phyloP scores from a whole-genome alignment of 2,113 vertebrate genomes.

The Pseudolaguvia tuberculata region DNA sequence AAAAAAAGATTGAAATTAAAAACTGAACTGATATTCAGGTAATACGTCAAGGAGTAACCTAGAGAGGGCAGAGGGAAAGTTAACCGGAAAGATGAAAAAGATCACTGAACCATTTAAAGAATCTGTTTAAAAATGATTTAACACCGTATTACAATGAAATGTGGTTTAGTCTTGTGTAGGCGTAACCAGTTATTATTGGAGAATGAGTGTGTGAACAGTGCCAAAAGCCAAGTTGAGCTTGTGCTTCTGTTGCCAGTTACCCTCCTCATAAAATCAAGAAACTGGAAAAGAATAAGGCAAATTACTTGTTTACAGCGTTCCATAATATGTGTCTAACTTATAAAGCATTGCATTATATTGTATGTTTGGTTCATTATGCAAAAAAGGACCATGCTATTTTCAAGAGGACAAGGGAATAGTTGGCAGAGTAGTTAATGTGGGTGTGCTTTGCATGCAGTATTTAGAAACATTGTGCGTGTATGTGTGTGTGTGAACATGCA shows the following conservation, averaged over 20 bases:
- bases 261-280: conserved; percentile 12
- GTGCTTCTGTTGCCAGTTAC: not conserved
- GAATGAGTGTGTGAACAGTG: not conserved
- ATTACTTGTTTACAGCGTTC: conserved; percentile 16
- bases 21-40: not conserved
- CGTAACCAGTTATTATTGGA: not conserved
- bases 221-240: not conserved
- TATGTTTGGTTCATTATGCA: conserved; percentile 28
- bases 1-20: conserved; percentile 2
- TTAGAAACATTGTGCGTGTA: not conserved
- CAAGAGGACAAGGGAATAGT: conserved; percentile 16
- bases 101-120: conserved; percentile 8
- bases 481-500: not conserved
- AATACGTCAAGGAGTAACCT: not conserved
- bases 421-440: conserved; percentile 2
- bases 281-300: not conserved
- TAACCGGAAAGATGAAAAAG: not conserved
- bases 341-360: conserved; percentile 17
- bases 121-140: conserved; percentile 3
- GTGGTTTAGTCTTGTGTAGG: conserved; percentile 6
- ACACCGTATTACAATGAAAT: conserved; percentile 3
- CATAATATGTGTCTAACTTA: conserved; percentile 6
- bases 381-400: conserved; percentile 27
- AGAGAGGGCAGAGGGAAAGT: not conserved
- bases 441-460: conserved; percentile 23